Evolutionary conservation across 2,888 invertebrate species (phyloP), one percentile per base, ranked within the genome.

Genomic region (Habroteleia sp.): DNA sequence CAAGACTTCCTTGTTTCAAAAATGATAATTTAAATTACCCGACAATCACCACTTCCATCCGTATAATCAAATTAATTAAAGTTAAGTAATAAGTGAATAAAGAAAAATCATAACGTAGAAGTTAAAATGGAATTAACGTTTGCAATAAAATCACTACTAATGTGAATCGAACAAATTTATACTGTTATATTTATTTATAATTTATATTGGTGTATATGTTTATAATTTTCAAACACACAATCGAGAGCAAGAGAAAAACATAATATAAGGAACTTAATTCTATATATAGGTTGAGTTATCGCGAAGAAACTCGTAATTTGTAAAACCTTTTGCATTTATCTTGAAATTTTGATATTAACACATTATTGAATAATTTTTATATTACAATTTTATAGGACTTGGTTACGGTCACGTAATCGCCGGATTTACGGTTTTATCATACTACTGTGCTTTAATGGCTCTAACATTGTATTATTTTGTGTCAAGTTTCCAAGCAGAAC

Each of bases 381-480:
- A n/a, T n/a, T n/a, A n/a, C n/a, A n/a, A n/a, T 54, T 68, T 4
- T 58, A 11, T 6, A 85, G 87, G 82, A 74, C 82, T 91, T 16
- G 91, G 91, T 8, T 90, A 89, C 65, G 90, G 90, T 2, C 90
- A 90, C 54, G 83, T 89, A 3, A 82, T 90, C 6, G 87, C 88
- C 1, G 87, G 87, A 4, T 84, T 86, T 8, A 86, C 85, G 54
- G 88, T 90, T 1, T 85, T 89, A n/a, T 88, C 89, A 10, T 91
- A 90, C 74, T 91, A 91, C 79, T 89, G 89, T 58, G 84, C 87
- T 6, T 73, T 91, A 25, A 90, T 90, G 89, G 90, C 89, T 7
- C 72, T 90, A 48, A 89, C 90, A 0, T 72, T 90, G 1, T 89
- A 85, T 79, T 91, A 90, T 80, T 86, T 91, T 54, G 82, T 86